These are phyloP conservation scores for Apamea epomidion DNA, from an alignment of 2,888 invertebrate genomes.

Conservation along the genomic window DNA sequence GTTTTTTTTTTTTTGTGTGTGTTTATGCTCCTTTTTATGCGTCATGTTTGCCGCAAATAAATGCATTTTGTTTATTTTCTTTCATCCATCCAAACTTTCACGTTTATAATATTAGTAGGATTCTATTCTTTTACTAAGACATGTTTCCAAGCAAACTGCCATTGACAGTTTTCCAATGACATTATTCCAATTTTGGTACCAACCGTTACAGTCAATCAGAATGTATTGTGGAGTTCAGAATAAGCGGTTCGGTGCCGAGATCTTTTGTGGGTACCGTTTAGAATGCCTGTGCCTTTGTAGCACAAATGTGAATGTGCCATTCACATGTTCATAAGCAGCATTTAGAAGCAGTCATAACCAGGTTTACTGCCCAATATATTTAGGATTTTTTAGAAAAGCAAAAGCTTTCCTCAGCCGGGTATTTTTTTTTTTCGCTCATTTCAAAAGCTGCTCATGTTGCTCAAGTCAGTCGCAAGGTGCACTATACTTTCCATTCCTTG, in stretches of 20 bases:
- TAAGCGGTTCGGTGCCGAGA: not conserved
- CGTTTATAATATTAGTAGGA: too few species aligned
- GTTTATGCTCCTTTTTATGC: too few species aligned
- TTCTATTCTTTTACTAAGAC: not conserved
- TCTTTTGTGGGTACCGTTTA: conserved; percentile 6
- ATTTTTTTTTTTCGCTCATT: too few species aligned
- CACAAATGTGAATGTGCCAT: conserved; percentile 12
- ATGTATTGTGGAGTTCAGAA: conserved; percentile 4
- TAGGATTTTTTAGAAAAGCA: not conserved
- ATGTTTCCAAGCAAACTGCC: not conserved
- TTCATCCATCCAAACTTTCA: too few species aligned
- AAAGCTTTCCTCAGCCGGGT: not conserved
- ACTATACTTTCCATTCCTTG: too few species aligned
- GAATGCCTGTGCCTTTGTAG: conserved; percentile 10
- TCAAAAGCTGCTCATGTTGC: too few species aligned
- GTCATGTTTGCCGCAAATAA: too few species aligned
- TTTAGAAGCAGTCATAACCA: not conserved
- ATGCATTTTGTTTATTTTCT: too few species aligned
- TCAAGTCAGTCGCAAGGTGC: too few species aligned
- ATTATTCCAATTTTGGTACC: not conserved
- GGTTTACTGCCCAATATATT: not conserved
- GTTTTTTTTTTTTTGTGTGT: too few species aligned
- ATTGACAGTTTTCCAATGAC: not conserved
- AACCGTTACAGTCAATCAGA: not conserved
- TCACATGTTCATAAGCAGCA: not conserved